Evolutionary conservation across 2,113 vertebrate species (phyloP).

Genomic region (Cryptoleucopteryx plumbea): DNA sequence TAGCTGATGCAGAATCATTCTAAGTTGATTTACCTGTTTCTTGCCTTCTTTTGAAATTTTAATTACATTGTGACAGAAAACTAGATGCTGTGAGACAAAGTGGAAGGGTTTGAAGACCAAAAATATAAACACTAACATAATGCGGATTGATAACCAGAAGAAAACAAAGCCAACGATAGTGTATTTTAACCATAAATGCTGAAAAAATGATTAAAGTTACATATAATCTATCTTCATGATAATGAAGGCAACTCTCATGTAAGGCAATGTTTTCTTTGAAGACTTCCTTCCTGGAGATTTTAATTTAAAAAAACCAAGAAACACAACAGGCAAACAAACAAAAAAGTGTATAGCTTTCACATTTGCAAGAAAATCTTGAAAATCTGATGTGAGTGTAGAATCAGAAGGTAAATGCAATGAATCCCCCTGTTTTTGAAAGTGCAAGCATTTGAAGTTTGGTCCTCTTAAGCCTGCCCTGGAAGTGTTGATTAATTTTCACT

Average conservation of each 20-base stretch:
- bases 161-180: background rate
- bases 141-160: background rate
- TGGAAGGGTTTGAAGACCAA: background rate
- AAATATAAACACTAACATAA: background rate
- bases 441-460: background rate
- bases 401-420: background rate
- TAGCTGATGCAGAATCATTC: background rate
- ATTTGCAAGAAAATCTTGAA: background rate
- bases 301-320: background rate
- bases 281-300: background rate
- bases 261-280: background rate
- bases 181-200: background rate
- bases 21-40: conserved; percentile 33
- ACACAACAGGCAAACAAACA: background rate
- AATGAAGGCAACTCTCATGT: background rate
- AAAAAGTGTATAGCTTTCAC: background rate
- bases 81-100: background rate
- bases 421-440: background rate
- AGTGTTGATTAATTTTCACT: background rate
- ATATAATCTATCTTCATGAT: background rate
- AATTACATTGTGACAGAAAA: conserved; percentile 10
- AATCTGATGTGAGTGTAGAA: background rate
- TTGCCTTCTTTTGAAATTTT: conserved; percentile 26
- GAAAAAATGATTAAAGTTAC: background rate
- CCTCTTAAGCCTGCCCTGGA: background rate